Conservation (phyloP, 2,888 invertebrate genomes). For the Capitulum mitella region DNA sequence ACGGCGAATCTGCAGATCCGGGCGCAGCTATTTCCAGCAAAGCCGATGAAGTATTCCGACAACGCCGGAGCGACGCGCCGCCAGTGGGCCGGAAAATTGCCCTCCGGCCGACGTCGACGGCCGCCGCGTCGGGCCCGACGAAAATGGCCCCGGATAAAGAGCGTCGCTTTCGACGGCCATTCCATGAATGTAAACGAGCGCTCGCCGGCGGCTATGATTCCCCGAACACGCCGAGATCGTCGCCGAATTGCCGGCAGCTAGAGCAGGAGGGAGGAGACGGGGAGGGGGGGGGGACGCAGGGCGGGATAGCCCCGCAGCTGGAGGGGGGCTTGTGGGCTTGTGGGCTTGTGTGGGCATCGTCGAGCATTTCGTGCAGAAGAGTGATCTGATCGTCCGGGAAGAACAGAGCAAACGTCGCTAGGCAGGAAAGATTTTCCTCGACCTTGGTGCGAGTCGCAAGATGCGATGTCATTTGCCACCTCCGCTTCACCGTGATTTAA, state of each 20-base stretch:
- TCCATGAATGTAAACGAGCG: conserved; percentile 21
- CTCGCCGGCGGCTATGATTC: background rate
- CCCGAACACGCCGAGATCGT: background rate
- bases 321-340: too few species aligned
- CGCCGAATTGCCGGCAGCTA: background rate
- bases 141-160: background rate
- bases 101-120: background rate
- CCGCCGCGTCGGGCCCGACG: background rate
- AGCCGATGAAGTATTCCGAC: conserved; percentile 17
- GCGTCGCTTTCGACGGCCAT: background rate
- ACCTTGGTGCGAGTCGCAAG: too few species aligned
- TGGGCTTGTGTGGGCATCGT: too few species aligned
- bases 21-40: conserved; percentile 10
- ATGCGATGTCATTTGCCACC: too few species aligned
- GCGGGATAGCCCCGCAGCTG: too few species aligned
- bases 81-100: conserved; percentile 1
- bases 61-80: background rate
- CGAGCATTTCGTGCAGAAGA: too few species aligned
- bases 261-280: too few species aligned
- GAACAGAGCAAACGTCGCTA: too few species aligned
- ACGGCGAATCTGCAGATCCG: conserved; percentile 1
- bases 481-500: too few species aligned
- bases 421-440: too few species aligned
- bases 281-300: too few species aligned
- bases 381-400: too few species aligned